phyloP scores from a whole-genome alignment of 2,797 vertebrate species.

The Ambastaia sidthimunki region DNA sequence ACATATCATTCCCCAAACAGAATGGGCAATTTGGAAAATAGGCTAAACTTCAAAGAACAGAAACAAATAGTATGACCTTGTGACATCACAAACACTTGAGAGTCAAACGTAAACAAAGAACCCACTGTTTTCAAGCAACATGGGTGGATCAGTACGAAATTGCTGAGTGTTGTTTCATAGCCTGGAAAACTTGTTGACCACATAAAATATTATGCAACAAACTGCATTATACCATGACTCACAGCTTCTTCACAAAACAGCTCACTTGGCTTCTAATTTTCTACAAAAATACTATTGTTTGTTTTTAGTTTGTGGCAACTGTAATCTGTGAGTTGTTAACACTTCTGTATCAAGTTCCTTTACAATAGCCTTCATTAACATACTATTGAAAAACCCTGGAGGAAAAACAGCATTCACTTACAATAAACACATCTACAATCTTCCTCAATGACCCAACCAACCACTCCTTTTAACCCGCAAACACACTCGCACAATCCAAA shows the following conservation, averaged over 20 bases:
- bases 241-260: not conserved
- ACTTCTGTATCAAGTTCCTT: not conserved
- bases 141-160: not conserved
- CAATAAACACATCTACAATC: slow-evolving; percentile 24
- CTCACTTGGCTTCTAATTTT: not conserved
- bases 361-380: not conserved
- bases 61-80: not conserved
- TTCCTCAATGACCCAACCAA: not conserved
- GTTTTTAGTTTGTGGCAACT: not conserved
- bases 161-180: slow-evolving; percentile 30
- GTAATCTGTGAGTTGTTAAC: not conserved
- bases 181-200: not conserved
- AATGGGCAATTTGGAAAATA: slow-evolving; percentile 19
- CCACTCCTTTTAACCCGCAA: slow-evolving; percentile 8
- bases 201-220: slow-evolving; percentile 34
- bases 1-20: slow-evolving; percentile 51
- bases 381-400: not conserved
- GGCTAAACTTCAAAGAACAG: slow-evolving; percentile 17
- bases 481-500: not conserved
- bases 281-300: not conserved
- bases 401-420: slow-evolving; percentile 7
- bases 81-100: slow-evolving; percentile 26
- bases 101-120: slow-evolving; percentile 30
- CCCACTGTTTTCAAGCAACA: slow-evolving; percentile 20
- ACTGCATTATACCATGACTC: not conserved